Base-by-base conservation (phyloP, 2,888 invertebrate genomes). In the Taphrorychus bicolor region DNA sequence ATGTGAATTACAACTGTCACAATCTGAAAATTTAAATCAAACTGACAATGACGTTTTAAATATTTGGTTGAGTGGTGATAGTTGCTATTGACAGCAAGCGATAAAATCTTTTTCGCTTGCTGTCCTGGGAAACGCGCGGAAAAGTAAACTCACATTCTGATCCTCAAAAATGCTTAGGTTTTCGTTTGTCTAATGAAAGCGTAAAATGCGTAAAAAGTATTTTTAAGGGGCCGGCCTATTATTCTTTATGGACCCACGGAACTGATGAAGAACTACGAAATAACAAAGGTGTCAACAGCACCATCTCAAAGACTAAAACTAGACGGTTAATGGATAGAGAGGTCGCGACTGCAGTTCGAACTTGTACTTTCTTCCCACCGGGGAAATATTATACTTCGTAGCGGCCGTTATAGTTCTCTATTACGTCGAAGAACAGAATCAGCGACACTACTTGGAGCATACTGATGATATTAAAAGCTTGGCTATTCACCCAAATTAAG, bases 391-490 rank as follows among this genome's bases (percentile, higher is more conserved):
- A 3, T 97, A 97, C 84, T 97, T 96, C 82, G 92, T 94, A 21
- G 96, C 96, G 0, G 92, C 93, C 0, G 92, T 93, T n/a, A 95
- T 95, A 42, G 93, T 97, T 0, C 86, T 97, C 42, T 94, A 94
- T 84, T 95, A 96, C 82, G 90, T 92, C 18, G 95, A 96, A 75
- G 95, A 95, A 78, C 93, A 94, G 77, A 91, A 89, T 78, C 97
- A 97, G 83, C 86, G 97, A 73, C 95, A 97, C 82, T 97, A 97
- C 84, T 85, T 91, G 23, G 97, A 94, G 0, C 97, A 97, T 81
- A 97, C 94, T 1, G 96, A 95, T 79, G 96, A 97, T 80, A 92
- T 97, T 72, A 95, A 95, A 84, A 94, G 95, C 81, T 84, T 97
- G 75, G 91, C 95, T 2, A 87, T 97, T 60, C 96, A 97, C 81